A percentile compares a stretch with the other conserved stretches of the same genome.
Conservation (phyloP, 2,113 vertebrate genomes). For the Alces alces region DNA sequence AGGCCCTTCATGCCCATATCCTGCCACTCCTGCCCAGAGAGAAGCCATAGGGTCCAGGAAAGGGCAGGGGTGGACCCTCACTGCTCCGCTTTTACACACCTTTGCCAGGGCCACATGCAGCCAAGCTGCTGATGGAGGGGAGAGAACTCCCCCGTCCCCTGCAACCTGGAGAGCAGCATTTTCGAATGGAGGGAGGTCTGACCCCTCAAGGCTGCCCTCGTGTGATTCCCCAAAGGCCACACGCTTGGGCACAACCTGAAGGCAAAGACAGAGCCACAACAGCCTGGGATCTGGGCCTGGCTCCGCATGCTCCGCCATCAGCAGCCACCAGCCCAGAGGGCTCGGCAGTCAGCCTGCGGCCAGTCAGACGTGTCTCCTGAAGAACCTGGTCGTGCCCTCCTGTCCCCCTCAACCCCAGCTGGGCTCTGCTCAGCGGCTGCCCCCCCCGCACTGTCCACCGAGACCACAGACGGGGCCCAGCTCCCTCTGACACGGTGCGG, state of each 20-base stretch:
- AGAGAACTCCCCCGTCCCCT: not conserved
- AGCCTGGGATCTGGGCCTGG: not conserved
- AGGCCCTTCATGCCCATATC: not conserved
- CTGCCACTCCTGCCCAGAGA: not conserved
- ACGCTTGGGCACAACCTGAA: not conserved
- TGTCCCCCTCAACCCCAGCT: not conserved
- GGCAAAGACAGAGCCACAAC: not conserved
- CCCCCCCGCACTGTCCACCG: not conserved
- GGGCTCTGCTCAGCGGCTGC: not conserved
- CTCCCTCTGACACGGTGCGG: not conserved
- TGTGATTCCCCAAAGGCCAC: not conserved
- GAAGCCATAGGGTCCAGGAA: not conserved
- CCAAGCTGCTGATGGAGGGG: not conserved
- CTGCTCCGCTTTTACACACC: not conserved
- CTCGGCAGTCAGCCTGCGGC: not conserved
- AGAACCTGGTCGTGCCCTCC: not conserved
- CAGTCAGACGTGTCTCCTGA: not conserved
- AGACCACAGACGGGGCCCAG: not conserved
- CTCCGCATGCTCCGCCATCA: not conserved
- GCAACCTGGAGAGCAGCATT: not conserved
- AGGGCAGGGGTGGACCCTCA: not conserved
- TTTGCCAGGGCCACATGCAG: not conserved
- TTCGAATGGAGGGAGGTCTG: not conserved
- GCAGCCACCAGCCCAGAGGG: not conserved
- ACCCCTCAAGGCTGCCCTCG: not conserved